Conservation (phyloP, 2,888 invertebrate genomes). For the Dasypolia templi region DNA sequence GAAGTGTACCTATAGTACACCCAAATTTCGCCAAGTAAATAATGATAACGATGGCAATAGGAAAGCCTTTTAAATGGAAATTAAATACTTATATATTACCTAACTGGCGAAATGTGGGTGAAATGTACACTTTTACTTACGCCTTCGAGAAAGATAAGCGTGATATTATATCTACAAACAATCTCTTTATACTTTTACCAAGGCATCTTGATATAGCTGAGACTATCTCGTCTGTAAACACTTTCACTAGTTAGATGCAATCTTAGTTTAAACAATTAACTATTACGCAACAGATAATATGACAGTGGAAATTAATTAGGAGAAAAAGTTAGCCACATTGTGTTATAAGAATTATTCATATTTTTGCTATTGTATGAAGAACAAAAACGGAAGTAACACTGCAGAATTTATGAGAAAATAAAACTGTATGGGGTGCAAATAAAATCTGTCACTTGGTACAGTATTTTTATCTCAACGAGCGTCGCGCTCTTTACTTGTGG, state of each 20-base stretch:
- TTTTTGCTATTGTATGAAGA: constrained; percentile 1
- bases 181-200: constrained; percentile 10
- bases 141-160: no score
- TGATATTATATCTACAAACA: background rate
- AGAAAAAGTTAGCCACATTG: background rate
- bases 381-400: background rate
- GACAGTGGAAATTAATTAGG: constrained; percentile 3
- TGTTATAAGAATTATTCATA: constrained; percentile 9
- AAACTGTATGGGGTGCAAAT: background rate
- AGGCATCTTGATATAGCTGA: background rate
- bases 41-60: background rate
- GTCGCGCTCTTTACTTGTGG: no score
- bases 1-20: no score
- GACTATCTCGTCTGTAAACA: constrained; percentile 22
- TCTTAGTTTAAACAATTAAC: constrained; percentile 40
- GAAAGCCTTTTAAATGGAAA: background rate
- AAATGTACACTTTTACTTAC: background rate
- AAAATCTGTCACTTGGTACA: no score
- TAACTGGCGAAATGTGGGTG: background rate
- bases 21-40: no score
- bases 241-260: constrained; percentile 46
- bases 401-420: background rate
- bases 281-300: constrained; percentile 31
- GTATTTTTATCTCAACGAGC: no score
- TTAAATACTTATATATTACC: background rate